Evolutionary conservation across 2,888 invertebrate species (phyloP), one percentile per base, ranked within the genome.

Genomic region (Macrosoma leucophasiata): DNA sequence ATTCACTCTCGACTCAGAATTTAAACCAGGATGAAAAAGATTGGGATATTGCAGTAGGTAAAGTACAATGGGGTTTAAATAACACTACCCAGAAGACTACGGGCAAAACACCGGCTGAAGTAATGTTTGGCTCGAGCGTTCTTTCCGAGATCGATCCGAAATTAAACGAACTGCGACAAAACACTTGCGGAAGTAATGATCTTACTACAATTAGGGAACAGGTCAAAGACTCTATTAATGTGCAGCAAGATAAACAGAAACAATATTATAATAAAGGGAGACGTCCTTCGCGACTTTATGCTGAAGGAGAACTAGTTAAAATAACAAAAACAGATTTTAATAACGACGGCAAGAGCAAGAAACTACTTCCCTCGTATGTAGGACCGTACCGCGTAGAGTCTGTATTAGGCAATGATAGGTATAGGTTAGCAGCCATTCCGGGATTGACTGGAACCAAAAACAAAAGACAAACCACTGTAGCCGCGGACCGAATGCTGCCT

Each of bases 101-200:
- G 18, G 19, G 10, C 8, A 18, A 19, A 12, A 13, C 12, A 13
- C 12, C 18, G 8, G 6, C 13, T 9, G 38, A 43, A 29, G 26
- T 33, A 2, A 13, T 43, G n/a, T 43, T 43, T 13, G 43, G 17
- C 4, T 17, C 7, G 4, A 31, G 4, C 3, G 17, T 4, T 10
- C 12, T 2, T 29, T 8, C 21, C 3, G 13, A n/a, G 9, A 7
- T 22, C 9, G 29, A 29, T 14, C n/a, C 14, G n/a, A n/a, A n/a
- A n/a, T n/a, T n/a, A 7, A 7, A 7, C 7, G 17, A 17, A 17
- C 7, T 4, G 17, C 4, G 17, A 17, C 7, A 5, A 5, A 7
- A 17, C 7, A n/a, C 4, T 17, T 5, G 17, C n/a, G n/a, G n/a
- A n/a, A n/a, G n/a, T n/a, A n/a, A 17, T 17, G 7, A 17, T 17